Conservation (phyloP, 2,888 invertebrate species). For the Apeira syringaria region DNA sequence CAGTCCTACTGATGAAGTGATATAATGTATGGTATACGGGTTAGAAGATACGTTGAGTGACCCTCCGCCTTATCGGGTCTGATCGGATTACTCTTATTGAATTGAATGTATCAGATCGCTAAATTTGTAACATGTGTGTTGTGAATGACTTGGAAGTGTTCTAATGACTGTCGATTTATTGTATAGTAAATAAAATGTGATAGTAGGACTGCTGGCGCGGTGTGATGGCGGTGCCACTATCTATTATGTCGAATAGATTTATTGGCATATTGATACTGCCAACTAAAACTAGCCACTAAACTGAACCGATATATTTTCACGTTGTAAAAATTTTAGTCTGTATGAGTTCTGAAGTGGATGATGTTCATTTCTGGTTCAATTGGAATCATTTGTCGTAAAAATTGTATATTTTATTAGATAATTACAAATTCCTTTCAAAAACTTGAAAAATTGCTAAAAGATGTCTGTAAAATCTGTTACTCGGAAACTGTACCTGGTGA, state of each 20-base stretch:
- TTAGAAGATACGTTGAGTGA: not conserved
- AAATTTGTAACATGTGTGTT: conserved; percentile 7
- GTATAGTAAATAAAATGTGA: conserved; percentile 64
- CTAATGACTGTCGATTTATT: conserved; percentile 71
- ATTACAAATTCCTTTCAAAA: conserved; percentile 50
- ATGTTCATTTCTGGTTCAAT: conserved; percentile 46
- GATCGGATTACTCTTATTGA: not conserved
- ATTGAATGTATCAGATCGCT: conserved; percentile 46
- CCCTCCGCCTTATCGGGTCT: not conserved
- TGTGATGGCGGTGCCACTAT: conserved; percentile 45
- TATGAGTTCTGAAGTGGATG: conserved; percentile 54
- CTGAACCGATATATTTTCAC: conserved; percentile 22
- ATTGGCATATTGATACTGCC: conserved; percentile 34
- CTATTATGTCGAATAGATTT: conserved; percentile 28
- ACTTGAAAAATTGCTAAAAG: conserved; percentile 43
- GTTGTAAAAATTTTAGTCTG: conserved; percentile 37
- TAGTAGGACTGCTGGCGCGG: conserved; percentile 66
- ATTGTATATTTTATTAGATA: conserved; percentile 47
- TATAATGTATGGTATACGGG: conserved; percentile 26
- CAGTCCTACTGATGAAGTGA: conserved; percentile 28
- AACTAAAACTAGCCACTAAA: conserved; percentile 1
- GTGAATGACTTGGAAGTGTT: conserved; percentile 50
- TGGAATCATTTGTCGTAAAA: conserved; percentile 53
- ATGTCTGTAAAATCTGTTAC: conserved; percentile 75
- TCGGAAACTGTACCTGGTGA: conserved; percentile 80